Evolutionary conservation across 2,888 invertebrate genomes (phyloP), one percentile per base, ranked within the genome.

Genomic region (Ceramica pisi): DNA sequence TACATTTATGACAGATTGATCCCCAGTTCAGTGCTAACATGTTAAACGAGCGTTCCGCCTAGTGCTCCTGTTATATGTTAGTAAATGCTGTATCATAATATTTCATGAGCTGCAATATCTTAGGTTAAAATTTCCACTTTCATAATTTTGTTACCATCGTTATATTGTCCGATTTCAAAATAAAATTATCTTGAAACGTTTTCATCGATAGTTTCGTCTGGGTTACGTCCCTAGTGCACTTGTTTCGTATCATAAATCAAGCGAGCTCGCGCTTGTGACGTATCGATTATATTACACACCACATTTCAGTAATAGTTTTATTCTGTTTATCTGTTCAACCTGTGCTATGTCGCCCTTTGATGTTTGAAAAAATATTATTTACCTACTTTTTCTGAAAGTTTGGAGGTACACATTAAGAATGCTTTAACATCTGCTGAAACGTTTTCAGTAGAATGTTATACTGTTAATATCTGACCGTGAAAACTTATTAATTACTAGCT

Each of bases 221-320:
- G 4, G 64, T 48, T 8, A 38, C 89, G 83, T 71, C 90, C 60
- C 90, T 90, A 87, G 46, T 83, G 80, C 91, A 91, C 94, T 94
- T 94, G 94, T 85, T 91, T 85, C 88, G 75, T 81, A 84, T 87
- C 90, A 94, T 95, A 93, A 94, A 94, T 94, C 94, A 95, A 90
- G 82, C 88, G 82, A 86, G 90, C 89, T 90, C 88, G 86, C 87
- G 89, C 87, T 85, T 83, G 78, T 76, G 87, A 85, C 87, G 86
- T 87, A 89, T 92, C 89, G 92, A 92, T 90, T 89, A 91, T 91
- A 90, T 90, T 90, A 90, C 88, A 88, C 84, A 89, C 84, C 81
- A 85, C 87, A 83, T 88, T 89, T 88, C 86, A 84, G 86, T 87
- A 86, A 86, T 86, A 87, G 88, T 90, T 88, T 87, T 86, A 86